These are phyloP conservation scores for Sander lucioperca DNA, from an alignment of 2,113 vertebrate species.

Conservation along the genomic window DNA sequence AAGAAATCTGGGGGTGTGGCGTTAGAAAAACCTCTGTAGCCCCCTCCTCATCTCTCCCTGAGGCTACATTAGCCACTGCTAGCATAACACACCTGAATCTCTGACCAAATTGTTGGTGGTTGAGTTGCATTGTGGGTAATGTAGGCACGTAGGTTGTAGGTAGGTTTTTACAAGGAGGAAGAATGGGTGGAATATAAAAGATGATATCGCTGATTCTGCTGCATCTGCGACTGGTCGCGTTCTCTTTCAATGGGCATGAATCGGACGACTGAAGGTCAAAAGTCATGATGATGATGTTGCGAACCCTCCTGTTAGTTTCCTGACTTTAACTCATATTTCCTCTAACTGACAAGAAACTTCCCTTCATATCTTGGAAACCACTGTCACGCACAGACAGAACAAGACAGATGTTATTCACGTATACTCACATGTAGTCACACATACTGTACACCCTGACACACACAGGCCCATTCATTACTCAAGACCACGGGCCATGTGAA, in stretches of 20 bases:
- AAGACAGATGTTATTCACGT: constrained; percentile 51
- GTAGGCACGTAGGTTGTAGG: too few relatives aligned
- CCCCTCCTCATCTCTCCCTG: neutral
- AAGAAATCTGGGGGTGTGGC: too few relatives aligned
- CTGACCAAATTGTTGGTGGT: too few relatives aligned
- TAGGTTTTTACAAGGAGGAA: too few relatives aligned
- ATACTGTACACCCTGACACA: constrained; percentile 40
- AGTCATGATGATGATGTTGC: constrained; percentile 17
- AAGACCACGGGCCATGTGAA: constrained; percentile 32
- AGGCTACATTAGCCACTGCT: too few relatives aligned
- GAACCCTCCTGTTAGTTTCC: constrained; percentile 49
- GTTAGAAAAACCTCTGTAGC: neutral
- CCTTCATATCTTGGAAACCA: constrained; percentile 22
- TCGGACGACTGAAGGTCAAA: constrained; percentile 45
- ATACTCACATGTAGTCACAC: constrained; percentile 51
- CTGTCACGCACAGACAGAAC: neutral
- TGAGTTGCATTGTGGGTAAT: too few relatives aligned
- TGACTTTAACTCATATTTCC: constrained; percentile 39
- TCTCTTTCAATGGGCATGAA: too few relatives aligned
- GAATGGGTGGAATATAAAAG: too few relatives aligned
- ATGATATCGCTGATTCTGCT: too few relatives aligned
- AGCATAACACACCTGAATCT: too few relatives aligned
- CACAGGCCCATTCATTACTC: constrained; percentile 57
- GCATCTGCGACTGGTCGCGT: too few relatives aligned
- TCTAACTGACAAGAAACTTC: constrained; percentile 49